Percentiles rank a stretch among this genome's conserved stretches.
Evolutionary conservation across 1,140 invertebrate species (phyloP).

Genomic region (Leptinotarsa undecemlineata): DNA sequence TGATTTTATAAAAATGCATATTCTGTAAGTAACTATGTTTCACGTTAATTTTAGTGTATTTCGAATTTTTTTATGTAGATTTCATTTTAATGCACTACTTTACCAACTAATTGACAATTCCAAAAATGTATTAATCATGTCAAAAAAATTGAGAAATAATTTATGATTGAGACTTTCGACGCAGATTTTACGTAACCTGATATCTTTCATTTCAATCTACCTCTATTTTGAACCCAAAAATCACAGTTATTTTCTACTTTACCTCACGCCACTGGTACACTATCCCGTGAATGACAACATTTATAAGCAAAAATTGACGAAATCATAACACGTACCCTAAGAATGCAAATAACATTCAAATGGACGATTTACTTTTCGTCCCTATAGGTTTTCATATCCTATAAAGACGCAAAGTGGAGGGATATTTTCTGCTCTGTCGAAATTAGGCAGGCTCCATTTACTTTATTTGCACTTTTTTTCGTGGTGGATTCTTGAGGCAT

Average conservation of each 20-base stretch:
- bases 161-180: too few relatives aligned
- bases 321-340: slow-evolving; percentile 16
- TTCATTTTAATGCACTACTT: too few relatives aligned
- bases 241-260: background rate
- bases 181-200: too few relatives aligned
- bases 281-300: background rate
- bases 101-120: too few relatives aligned
- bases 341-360: slow-evolving; percentile 12
- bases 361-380: slow-evolving; percentile 17
- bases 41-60: too few relatives aligned
- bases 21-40: too few relatives aligned
- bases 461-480: slow-evolving; percentile 13
- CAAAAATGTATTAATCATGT: too few relatives aligned
- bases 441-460: slow-evolving; percentile 16
- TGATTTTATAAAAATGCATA: too few relatives aligned
- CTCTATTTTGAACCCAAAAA: too few relatives aligned
- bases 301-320: background rate
- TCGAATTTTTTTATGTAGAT: too few relatives aligned
- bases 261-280: background rate
- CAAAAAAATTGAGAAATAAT: too few relatives aligned
- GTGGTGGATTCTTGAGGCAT: background rate
- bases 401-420: slow-evolving; percentile 12
- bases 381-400: slow-evolving; percentile 4
- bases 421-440: background rate
- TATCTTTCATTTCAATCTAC: too few relatives aligned